Conservation (phyloP, 2,888 invertebrate genomes). For the Ophioninae sp. region DNA sequence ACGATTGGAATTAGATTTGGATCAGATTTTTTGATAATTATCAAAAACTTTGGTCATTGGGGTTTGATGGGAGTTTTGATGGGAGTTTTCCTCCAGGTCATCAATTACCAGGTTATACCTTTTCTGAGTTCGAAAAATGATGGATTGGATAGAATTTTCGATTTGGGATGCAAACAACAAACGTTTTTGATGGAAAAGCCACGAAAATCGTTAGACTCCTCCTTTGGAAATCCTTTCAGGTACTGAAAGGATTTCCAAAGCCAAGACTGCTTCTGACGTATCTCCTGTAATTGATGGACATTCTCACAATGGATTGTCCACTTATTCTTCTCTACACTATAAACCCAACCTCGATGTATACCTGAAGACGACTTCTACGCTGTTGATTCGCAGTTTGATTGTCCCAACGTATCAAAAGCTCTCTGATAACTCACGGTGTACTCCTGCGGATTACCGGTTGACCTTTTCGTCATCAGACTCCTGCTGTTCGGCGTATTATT, state of each 20-base stretch:
- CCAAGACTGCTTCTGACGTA: constrained; percentile 23
- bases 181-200: constrained; percentile 22
- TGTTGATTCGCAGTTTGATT: neutral
- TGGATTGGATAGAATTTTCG: constrained; percentile 7
- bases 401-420: constrained; percentile 3
- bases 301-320: constrained; percentile 65
- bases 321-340: constrained; percentile 43
- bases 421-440: neutral
- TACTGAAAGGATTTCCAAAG: constrained; percentile 35
- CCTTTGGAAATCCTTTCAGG: constrained; percentile 32
- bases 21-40: no score
- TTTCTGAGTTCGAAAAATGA: constrained; percentile 20
- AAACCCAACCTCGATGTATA: constrained; percentile 34
- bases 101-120: neutral
- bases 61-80: no score
- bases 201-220: neutral
- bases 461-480: constrained; percentile 6
- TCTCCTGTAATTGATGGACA: constrained; percentile 62
- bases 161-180: neutral
- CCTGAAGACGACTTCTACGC: constrained; percentile 1
- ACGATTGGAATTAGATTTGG: no score
- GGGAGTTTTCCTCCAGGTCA: neutral
- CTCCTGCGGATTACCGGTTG: neutral
- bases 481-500: constrained; percentile 1
- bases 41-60: no score